Base-by-base conservation (phyloP, 1,140 invertebrate genomes). In the Zophobas morio region DNA sequence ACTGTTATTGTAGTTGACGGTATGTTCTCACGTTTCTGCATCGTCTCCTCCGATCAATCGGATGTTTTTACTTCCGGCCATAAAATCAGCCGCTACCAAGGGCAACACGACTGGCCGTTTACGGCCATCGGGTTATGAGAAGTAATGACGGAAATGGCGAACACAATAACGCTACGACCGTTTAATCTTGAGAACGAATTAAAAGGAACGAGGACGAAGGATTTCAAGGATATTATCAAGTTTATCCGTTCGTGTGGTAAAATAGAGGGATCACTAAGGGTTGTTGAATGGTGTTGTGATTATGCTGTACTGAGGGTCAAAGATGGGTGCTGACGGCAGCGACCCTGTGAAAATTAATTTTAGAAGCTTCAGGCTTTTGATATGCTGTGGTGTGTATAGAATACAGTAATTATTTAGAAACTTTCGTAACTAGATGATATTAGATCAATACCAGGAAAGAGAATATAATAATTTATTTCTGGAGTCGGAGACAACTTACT, bases 111-210 rank as follows among this genome's bases (percentile, higher is more conserved):
- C 33, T 4, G 60, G 6, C 39, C 39, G 39, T 66, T 66, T 66
- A 20, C 60, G 6, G 39, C 39, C 60, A 66, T 39, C 39, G 8
- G 60, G n/a, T 40, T 63, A 63, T 63, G 37, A 63, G 57, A 20
- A 63, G 37, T 66, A 42, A 66, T 40, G 60, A 66, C 60, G 20
- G 60, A 66, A 66, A 66, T 42, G 60, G 60, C 6, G 60, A 66
- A 66, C 20, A 66, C 60, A 66, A 66, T 66, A 66, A 66, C 2
- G 40, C 60, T 32, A 42, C 37, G 60, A 39, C 39, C 60, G 20
- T 66, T 66, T 66, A 66, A 66, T 42, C 39, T 66, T 46, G 60
- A 66, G 39, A 42, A 66, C 37, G 60, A 66, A 66, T 66, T 66
- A 66, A 66, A 66, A 42, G 60, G 60, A 63, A 63, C 6, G 5